Conservation (phyloP, 2,113 vertebrate genomes). For the Acrocephalus kingi region DNA sequence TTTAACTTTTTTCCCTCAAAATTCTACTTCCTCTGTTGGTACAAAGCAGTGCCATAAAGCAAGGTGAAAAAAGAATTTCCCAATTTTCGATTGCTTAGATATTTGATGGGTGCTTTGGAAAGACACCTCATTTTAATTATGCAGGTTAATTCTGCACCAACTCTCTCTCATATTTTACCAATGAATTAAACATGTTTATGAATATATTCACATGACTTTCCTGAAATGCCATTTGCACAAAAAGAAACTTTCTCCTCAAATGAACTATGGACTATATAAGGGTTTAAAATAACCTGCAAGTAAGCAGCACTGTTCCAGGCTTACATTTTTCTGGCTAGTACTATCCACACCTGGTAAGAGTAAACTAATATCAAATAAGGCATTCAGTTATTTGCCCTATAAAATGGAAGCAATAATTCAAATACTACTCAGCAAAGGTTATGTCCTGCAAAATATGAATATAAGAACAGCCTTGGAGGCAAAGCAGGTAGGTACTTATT, state of each 20-base stretch:
- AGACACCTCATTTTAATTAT: background rate
- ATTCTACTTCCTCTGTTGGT: background rate
- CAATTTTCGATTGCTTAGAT: background rate
- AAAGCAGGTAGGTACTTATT: background rate
- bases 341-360: background rate
- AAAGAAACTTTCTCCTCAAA: background rate
- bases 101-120: background rate
- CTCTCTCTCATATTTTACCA: background rate
- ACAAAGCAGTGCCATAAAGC: background rate
- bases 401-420: conserved; percentile 25
- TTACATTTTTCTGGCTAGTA: background rate
- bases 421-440: conserved; percentile 21
- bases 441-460: conserved; percentile 11
- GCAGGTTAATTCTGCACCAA: background rate
- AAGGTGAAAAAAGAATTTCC: background rate
- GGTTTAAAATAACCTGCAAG: background rate
- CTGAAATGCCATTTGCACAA: background rate
- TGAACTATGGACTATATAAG: background rate
- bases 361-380: conserved; percentile 12
- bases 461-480: background rate
- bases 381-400: background rate
- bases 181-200: background rate
- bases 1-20: background rate
- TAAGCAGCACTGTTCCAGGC: background rate
- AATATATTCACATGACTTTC: background rate